A percentile compares a stretch with the other conserved stretches of the same genome.
Evolutionary conservation across 2,888 invertebrate genomes (phyloP).

Genomic region (Apoda limacodes): DNA sequence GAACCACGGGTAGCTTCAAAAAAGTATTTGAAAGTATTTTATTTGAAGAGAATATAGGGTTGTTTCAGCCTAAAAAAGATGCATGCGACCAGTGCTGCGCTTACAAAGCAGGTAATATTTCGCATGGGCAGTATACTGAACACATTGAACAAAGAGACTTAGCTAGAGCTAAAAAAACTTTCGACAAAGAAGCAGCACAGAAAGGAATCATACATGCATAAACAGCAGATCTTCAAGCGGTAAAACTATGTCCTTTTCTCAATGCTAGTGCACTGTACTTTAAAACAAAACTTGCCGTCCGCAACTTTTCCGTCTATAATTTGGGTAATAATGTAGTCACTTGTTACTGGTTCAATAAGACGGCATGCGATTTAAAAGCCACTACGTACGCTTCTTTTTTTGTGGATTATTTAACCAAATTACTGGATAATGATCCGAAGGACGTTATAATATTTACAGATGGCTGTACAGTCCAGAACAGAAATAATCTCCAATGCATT

Average conservation of each 20-base stretch:
- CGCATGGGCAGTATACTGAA: slow-evolving; percentile 14
- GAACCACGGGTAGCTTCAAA: too few relatives aligned
- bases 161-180: slow-evolving; percentile 21
- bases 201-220: slow-evolving; percentile 18
- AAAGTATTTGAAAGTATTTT: too few relatives aligned
- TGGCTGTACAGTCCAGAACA: slow-evolving; percentile 26
- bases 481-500: slow-evolving; percentile 22
- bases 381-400: slow-evolving; percentile 23
- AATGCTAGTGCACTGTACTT: slow-evolving; percentile 27
- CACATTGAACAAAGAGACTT: slow-evolving; percentile 17
- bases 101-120: slow-evolving; percentile 20
- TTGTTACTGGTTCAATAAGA: slow-evolving; percentile 26
- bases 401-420: too few relatives aligned
- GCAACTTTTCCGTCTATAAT: slow-evolving; percentile 26
- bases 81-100: too few relatives aligned
- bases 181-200: slow-evolving; percentile 21
- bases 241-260: too few relatives aligned
- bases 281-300: slow-evolving; percentile 26
- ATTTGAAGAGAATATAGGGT: too few relatives aligned
- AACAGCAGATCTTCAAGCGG: slow-evolving; percentile 24
- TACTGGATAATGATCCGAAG: too few relatives aligned
- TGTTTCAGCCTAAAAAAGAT: too few relatives aligned
- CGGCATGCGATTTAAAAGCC: slow-evolving; percentile 21
- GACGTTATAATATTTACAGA: slow-evolving; percentile 23
- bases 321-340: slow-evolving; percentile 18